These are phyloP conservation scores for Tympanoctomys barrerae DNA, from an alignment of 2,797 vertebrate species.

Conservation along the genomic window DNA sequence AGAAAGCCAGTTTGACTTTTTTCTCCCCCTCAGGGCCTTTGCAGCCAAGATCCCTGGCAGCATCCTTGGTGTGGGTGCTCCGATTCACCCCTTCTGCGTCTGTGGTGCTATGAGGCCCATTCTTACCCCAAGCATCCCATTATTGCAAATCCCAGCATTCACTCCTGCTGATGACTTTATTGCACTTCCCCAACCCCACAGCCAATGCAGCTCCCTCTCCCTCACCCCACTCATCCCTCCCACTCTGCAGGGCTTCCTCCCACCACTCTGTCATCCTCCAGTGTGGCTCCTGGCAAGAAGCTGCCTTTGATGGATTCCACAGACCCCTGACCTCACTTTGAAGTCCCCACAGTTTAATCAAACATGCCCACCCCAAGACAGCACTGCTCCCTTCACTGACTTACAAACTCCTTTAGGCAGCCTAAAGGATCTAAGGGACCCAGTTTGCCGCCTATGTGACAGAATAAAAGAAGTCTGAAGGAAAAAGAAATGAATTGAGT, in stretches of 20 bases:
- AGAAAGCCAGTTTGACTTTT: constrained; percentile 60
- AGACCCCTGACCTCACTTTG: constrained; percentile 69
- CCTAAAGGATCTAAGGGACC: not conserved
- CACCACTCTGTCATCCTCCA: constrained; percentile 46
- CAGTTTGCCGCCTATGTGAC: constrained; percentile 10
- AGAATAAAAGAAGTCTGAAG: not conserved
- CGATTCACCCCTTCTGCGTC: constrained; percentile 2
- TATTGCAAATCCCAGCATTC: constrained; percentile 16
- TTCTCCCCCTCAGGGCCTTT: constrained; percentile 13
- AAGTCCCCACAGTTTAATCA: constrained; percentile 62
- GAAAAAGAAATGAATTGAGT: not conserved
- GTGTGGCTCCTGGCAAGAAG: constrained; percentile 62
- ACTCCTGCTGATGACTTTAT: not conserved
- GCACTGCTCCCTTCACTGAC: constrained; percentile 1
- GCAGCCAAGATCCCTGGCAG: not conserved
- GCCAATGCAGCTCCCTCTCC: not conserved
- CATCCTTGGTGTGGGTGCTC: not conserved
- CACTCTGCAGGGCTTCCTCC: constrained; percentile 26
- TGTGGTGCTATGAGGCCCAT: not conserved
- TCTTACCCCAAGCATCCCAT: not conserved
- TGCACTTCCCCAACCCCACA: not conserved
- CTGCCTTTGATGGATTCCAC: constrained; percentile 62
- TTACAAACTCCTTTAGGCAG: constrained; percentile 47
- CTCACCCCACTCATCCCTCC: not conserved
- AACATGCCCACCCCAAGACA: constrained; percentile 33